Percentiles rank a stretch among this genome's conserved stretches.
Evolutionary conservation across 2,113 vertebrate genomes (phyloP).

Genomic region (Microtus ochrogaster): DNA sequence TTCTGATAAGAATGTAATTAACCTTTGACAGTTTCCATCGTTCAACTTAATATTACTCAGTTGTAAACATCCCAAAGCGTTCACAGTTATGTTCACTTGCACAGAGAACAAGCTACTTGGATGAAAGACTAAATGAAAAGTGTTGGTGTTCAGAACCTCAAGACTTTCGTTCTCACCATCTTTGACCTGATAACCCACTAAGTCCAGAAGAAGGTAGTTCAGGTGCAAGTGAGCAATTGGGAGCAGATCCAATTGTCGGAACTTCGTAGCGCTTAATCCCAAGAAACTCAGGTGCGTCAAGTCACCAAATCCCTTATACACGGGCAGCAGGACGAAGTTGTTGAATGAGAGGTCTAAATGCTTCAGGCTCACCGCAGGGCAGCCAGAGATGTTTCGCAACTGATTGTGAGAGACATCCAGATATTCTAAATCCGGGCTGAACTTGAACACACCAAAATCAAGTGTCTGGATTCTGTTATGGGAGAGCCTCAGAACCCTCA

Average conservation of each 20-base stretch:
- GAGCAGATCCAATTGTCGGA: conserved; percentile 86
- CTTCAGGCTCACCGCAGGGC: conserved; percentile 78
- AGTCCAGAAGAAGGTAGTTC: conserved; percentile 84
- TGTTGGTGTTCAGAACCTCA: conserved; percentile 80
- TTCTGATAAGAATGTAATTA: conserved; percentile 61
- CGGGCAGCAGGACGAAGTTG: conserved; percentile 85
- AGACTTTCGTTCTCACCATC: conserved; percentile 86
- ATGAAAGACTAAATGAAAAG: conserved; percentile 85
- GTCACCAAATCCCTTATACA: conserved; percentile 87
- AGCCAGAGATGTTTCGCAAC: conserved; percentile 85
- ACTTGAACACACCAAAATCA: conserved; percentile 84
- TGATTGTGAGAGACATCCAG: conserved; percentile 93
- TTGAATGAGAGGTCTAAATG: conserved; percentile 91
- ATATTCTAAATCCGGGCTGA: conserved; percentile 86
- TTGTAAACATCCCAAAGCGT: conserved; percentile 80
- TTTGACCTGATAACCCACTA: conserved; percentile 86
- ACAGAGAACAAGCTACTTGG: conserved; percentile 66
- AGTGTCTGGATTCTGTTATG: conserved; percentile 87
- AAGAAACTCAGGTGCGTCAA: conserved; percentile 86
- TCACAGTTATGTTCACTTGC: conserved; percentile 86
- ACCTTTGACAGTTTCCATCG: conserved; percentile 57
- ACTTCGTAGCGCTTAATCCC: conserved; percentile 85
- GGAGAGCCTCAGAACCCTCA: conserved; percentile 89
- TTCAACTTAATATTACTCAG: conserved; percentile 85
- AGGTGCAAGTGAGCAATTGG: conserved; percentile 84